These are phyloP conservation scores for Pangasius krempfi DNA, from an alignment of 2,797 vertebrate genomes.

Conservation along the genomic window DNA sequence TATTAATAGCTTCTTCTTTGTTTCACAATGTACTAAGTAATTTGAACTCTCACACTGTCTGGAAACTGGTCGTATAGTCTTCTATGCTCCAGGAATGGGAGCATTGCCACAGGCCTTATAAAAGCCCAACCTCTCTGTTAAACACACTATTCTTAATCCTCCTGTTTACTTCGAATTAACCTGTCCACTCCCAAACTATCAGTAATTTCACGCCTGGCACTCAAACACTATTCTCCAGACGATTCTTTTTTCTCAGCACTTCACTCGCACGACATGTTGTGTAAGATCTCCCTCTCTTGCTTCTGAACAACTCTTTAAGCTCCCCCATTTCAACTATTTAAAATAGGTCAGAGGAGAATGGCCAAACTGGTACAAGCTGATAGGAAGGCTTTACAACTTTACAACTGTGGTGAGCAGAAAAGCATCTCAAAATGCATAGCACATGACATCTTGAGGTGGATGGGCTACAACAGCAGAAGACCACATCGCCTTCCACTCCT, in stretches of 20 bases:
- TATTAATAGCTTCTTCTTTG: background rate
- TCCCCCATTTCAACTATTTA: background rate
- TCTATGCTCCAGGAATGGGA: background rate
- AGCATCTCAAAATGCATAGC: background rate
- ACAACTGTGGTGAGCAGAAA: background rate
- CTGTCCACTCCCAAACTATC: slow-evolving; percentile 6
- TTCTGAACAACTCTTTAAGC: background rate
- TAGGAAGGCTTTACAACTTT: background rate
- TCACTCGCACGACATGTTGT: background rate
- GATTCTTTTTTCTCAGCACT: background rate
- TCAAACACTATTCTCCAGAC: slow-evolving; percentile 6
- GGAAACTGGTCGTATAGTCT: background rate
- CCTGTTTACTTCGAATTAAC: slow-evolving; percentile 20
- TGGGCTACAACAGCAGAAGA: background rate
- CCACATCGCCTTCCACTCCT: background rate
- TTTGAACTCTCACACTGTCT: background rate
- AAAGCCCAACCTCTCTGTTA: slow-evolving; percentile 13
- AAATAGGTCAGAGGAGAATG: background rate
- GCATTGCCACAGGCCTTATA: background rate
- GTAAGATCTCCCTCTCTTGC: background rate
- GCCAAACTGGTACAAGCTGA: background rate
- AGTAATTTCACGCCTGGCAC: slow-evolving; percentile 33
- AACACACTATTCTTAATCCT: background rate
- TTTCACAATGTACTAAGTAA: background rate
- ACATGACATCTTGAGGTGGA: no score